Conservation (phyloP, 1,140 invertebrate genomes). For the Neodiprion fabricii region DNA sequence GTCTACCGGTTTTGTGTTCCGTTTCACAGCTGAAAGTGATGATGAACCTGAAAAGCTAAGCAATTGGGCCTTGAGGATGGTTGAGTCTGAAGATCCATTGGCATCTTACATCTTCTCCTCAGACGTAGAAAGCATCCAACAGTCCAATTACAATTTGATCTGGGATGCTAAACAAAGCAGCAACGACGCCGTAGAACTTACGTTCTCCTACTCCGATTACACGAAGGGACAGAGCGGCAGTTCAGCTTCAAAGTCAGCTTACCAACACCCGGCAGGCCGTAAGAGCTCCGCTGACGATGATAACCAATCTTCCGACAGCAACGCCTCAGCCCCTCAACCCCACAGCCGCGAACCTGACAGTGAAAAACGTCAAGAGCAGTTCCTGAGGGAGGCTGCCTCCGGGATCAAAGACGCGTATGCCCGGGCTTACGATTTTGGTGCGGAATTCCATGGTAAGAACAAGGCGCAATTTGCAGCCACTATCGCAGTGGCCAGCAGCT, state of each 20-base stretch:
- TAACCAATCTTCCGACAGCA: background rate
- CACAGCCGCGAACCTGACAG: background rate
- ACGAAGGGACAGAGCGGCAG: background rate
- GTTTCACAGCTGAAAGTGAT: background rate
- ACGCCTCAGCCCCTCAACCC: background rate
- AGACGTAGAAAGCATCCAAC: background rate
- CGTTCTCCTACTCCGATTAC: conserved; percentile 1
- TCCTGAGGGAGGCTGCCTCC: background rate
- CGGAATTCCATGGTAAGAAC: conserved; percentile 60
- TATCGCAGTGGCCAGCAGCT: conserved; percentile 59
- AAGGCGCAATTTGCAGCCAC: conserved; percentile 59
- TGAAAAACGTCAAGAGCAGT: background rate
- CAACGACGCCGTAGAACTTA: background rate
- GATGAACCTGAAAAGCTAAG: background rate
- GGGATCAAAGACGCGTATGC: conserved; percentile 3
- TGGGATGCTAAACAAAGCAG: background rate
- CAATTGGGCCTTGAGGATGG: background rate
- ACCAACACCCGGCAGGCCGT: background rate
- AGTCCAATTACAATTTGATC: background rate
- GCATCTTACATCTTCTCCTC: background rate
- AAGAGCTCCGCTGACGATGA: background rate
- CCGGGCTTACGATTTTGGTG: conserved; percentile 55
- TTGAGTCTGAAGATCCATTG: background rate
- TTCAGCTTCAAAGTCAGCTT: background rate
- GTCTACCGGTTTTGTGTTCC: background rate